These are phyloP conservation scores for Liparis tanakae DNA, from an alignment of 2,797 vertebrate species.

Conservation along the genomic window DNA sequence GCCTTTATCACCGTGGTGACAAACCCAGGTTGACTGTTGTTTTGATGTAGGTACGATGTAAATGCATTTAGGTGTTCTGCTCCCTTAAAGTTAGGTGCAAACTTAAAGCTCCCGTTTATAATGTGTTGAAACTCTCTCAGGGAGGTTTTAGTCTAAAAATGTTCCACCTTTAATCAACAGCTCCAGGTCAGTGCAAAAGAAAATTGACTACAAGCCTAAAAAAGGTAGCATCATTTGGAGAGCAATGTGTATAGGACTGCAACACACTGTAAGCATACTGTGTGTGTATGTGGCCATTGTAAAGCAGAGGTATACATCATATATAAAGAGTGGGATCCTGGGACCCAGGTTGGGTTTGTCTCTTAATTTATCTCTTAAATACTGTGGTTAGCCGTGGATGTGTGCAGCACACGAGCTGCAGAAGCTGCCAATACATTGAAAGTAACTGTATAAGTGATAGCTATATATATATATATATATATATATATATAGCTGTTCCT, in stretches of 20 bases:
- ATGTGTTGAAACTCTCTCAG: background rate
- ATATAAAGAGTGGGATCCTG: background rate
- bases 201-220: background rate
- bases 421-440: background rate
- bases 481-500: background rate
- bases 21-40: slow-evolving; percentile 31
- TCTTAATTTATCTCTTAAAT: background rate
- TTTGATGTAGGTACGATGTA: slow-evolving; percentile 54
- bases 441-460: background rate
- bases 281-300: background rate
- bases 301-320: background rate
- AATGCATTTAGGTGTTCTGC: slow-evolving; percentile 20
- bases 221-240: background rate
- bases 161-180: background rate
- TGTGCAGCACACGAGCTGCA: background rate
- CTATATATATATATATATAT: too few relatives aligned
- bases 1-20: slow-evolving; percentile 13
- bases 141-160: background rate
- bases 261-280: background rate
- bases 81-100: background rate
- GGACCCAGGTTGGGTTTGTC: background rate
- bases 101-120: background rate
- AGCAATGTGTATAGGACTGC: background rate
- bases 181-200: background rate
- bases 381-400: too few relatives aligned